phyloP scores from a whole-genome alignment of 2,113 vertebrate species.

The Eonycteris spelaea region DNA sequence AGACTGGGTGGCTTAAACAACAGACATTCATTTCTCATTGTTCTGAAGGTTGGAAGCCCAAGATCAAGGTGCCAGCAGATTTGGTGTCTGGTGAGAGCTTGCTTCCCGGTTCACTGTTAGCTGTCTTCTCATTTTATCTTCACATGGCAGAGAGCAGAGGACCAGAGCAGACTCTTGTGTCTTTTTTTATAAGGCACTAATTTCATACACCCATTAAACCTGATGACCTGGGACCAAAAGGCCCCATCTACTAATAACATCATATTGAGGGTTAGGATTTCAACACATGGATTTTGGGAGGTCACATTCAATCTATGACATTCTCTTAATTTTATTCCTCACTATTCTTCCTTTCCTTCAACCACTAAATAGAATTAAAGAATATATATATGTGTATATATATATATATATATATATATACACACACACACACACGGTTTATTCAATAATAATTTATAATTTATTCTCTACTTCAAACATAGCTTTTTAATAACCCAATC shows the following conservation, averaged over 20 bases:
- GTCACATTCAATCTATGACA: neutral
- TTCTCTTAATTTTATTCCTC: neutral
- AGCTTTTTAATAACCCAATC: neutral
- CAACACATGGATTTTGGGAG: neutral
- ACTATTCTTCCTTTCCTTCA: neutral
- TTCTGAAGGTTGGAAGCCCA: neutral
- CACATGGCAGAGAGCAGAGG: neutral
- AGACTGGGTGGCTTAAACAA: neutral
- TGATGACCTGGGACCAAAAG: neutral
- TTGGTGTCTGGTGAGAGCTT: neutral
- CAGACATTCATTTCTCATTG: neutral
- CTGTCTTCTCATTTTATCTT: neutral
- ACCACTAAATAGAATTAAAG: neutral
- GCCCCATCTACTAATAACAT: neutral
- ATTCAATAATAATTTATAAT: neutral
- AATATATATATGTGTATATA: neutral
- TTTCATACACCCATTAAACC: neutral
- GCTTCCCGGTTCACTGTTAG: neutral
- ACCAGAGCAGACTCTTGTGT: neutral
- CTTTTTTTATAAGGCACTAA: neutral
- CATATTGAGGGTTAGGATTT: neutral
- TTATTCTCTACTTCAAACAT: neutral
- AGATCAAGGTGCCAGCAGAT: neutral
- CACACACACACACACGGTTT: no score
- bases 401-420: neutral